phyloP scores from a whole-genome alignment of 2,797 vertebrate genomes.

The Caiman crocodilus region DNA sequence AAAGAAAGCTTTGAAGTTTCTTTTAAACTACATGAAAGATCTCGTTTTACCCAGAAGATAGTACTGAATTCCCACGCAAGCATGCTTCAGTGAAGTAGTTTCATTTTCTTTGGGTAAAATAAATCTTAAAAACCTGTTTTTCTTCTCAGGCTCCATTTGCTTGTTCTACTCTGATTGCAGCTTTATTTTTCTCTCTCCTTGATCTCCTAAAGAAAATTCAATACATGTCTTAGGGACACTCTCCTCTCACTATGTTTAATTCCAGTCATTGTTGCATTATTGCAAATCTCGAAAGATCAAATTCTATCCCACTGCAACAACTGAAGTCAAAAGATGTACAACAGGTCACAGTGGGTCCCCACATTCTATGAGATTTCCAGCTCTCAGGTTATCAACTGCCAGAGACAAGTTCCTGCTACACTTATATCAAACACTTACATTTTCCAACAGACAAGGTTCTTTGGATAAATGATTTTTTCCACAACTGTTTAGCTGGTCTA shows the following conservation, averaged over 20 bases:
- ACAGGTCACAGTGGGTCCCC: neutral
- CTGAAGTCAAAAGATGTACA: neutral
- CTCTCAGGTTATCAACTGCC: neutral
- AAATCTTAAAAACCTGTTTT: neutral
- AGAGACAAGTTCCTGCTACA: neutral
- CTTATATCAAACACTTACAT: neutral
- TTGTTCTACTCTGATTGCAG: neutral
- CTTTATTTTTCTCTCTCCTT: neutral
- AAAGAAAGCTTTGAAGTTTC: neutral
- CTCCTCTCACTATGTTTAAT: neutral
- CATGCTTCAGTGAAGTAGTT: neutral
- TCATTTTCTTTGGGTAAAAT: neutral
- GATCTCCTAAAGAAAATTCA: neutral
- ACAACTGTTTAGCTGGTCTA: too few species aligned
- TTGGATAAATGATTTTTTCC: too few species aligned
- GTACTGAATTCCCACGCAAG: neutral
- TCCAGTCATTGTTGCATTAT: neutral
- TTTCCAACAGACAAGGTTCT: neutral
- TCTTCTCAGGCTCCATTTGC: neutral
- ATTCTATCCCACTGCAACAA: neutral
- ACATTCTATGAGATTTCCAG: fast-evolving
- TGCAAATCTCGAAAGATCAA: neutral
- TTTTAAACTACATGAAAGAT: neutral
- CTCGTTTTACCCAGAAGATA: fast-evolving
- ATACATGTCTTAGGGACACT: neutral